Conservation (phyloP, 2,797 vertebrate genomes). For the Amniataba percoides region DNA sequence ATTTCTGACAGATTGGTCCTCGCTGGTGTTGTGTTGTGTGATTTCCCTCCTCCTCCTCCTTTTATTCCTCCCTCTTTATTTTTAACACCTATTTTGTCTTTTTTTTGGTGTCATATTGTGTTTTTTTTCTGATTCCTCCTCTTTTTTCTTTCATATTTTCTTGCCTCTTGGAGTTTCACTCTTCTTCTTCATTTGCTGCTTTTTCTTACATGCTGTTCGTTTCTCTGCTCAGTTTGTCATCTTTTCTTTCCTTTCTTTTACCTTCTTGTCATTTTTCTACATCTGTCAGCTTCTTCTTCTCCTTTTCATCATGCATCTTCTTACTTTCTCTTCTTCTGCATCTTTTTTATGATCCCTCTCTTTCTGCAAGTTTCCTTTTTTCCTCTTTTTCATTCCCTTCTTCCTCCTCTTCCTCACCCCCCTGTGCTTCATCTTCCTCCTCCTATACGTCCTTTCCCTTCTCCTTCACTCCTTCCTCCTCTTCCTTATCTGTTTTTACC, state of each 20-base stretch:
- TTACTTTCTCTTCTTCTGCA: not conserved
- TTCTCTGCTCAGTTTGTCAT: not conserved
- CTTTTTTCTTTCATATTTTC: slow-evolving; percentile 28
- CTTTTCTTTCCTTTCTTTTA: not conserved
- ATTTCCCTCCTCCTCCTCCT: slow-evolving; percentile 10
- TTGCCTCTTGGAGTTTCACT: not conserved
- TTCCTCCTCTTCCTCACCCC: not conserved
- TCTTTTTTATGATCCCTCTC: not conserved
- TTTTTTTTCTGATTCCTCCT: slow-evolving; percentile 1
- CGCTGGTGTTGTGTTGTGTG: not conserved
- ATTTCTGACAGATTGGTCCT: slow-evolving; percentile 25
- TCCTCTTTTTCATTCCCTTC: not conserved
- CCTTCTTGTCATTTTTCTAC: not conserved
- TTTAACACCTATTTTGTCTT: slow-evolving; percentile 13
- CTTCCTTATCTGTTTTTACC: slow-evolving; percentile 21
- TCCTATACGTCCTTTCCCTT: not conserved
- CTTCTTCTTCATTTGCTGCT: slow-evolving; percentile 6
- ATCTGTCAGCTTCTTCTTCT: not conserved
- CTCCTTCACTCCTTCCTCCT: slow-evolving; percentile 8
- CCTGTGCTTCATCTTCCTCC: not conserved
- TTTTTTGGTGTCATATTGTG: not conserved
- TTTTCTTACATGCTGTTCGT: not conserved
- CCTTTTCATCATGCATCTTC: not conserved
- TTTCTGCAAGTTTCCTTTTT: not conserved
- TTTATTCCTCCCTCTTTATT: slow-evolving; percentile 11